Evolutionary conservation across 2,888 invertebrate species (phyloP), one percentile per base, ranked within the genome.

Genomic region (Drosophila maculinotata): DNA sequence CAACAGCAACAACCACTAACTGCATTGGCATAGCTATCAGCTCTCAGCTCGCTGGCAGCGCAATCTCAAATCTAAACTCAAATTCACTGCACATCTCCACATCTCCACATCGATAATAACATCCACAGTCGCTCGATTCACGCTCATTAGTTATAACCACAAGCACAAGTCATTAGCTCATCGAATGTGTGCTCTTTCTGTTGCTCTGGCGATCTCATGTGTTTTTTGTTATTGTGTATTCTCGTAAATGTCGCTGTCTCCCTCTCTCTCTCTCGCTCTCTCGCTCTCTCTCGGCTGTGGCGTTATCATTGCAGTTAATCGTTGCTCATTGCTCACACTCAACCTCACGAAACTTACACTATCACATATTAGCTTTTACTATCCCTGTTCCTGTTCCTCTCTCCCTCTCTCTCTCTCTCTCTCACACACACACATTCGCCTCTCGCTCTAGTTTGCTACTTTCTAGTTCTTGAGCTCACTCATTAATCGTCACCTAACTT

Each of bases 101-200:
- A 14, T 41, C 41, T 20, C 9, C 5, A 9, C 59, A 58, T 25
- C 8, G 58, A 26, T 57, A 57, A 58, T n/a, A 31, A 33, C 39
- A 7, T 2, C 9, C 23, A 4, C 14, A 28, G 26, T 25, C 6
- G 17, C 17, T 41, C 56, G 25, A 17, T 30, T 30, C 38, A 30
- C 49, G 31, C 44, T 64, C 65, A 66, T 67, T 41, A 49, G 58
- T 44, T 44, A 23, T 52, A 68, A 59, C 69, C 57, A 67, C 67
- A 45, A 4, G 14, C 25, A 1, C 25, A 56, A 66, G 25, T 56
- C 67, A 66, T 49, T 49, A 44, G 36, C 48, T 49, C 26, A 42
- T 20, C 17, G 38, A 51, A 57, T 17, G 14, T 48, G 17, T 7
- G 25, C 26, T 17, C 23, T 25, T 33, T 14, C 7, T 26, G 25